Percentiles rank a stretch among this genome's conserved stretches.
These are phyloP conservation scores for Ecdyonurus torrentis DNA, from an alignment of 2,888 invertebrate species.

Conservation along the genomic window DNA sequence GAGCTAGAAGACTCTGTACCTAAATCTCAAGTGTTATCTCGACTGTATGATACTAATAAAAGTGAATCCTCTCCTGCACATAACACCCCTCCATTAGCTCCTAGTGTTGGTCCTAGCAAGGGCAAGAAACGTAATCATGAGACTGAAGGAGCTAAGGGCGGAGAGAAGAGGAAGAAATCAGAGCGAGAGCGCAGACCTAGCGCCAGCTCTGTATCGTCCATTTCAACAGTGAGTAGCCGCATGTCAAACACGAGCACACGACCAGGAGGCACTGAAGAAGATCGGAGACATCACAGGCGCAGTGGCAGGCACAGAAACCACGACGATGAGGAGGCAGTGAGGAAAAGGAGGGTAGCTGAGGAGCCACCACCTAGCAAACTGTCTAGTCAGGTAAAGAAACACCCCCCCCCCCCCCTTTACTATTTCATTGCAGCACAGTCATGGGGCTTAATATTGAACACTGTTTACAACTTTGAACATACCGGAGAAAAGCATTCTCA, in stretches of 20 bases:
- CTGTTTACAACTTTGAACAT: no score
- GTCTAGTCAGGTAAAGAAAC: constrained; percentile 23
- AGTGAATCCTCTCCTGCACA: neutral
- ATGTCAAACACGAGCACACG: constrained; percentile 21
- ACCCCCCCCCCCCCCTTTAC: no score
- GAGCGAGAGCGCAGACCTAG: constrained; percentile 22
- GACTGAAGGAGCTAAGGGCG: neutral
- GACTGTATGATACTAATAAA: constrained; percentile 1
- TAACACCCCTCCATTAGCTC: neutral
- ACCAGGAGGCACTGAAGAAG: constrained; percentile 24
- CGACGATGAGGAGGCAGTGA: constrained; percentile 22
- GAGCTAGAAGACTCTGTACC: constrained; percentile 11
- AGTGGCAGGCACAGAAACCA: constrained; percentile 18
- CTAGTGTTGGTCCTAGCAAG: neutral
- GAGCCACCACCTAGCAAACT: constrained; percentile 12
- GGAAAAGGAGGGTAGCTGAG: constrained; percentile 22
- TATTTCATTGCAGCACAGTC: no score
- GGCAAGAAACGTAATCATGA: constrained; percentile 9
- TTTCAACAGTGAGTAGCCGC: constrained; percentile 24
- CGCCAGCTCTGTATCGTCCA: constrained; percentile 25
- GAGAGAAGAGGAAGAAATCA: constrained; percentile 5
- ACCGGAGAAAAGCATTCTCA: no score
- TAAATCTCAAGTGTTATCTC: neutral
- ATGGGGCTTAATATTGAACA: no score
- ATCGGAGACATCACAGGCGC: constrained; percentile 20